Base-by-base conservation (phyloP, 2,888 invertebrate species). In the Onchidella celtica region DNA sequence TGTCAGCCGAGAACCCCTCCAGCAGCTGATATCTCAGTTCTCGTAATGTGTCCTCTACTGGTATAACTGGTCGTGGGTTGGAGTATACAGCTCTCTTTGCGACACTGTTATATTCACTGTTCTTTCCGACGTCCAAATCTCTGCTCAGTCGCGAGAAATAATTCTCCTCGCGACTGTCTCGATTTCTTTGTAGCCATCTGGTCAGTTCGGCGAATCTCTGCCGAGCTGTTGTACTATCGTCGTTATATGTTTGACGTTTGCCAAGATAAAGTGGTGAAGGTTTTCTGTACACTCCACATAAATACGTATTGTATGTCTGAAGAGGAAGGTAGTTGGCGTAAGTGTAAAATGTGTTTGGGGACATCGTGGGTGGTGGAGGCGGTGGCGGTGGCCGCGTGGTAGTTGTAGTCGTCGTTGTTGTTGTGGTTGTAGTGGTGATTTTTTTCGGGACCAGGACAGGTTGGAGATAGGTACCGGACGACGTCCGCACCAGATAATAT, bases 221-320 rank as follows among this genome's bases (percentile, higher is more conserved):
- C 4, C 1, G 32, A 2, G 32, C 9, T 4, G 55, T 47, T 1
- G 70, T 32, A n/a, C 6, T 0, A 2, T 4, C 4, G 47, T 70
- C 47, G 27, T 0, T 32, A 17, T 57, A 4, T 34, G 55, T 55
- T 72, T 57, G 55, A 0, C 70, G 55, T 1, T 32, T 21, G 1
- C 1, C 4, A 21, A 32, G n/a, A 11, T 9, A 24, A 6, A 61
- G 61, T 17, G 61, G 6, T 9, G 4, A 9, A 40, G 70, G 70
- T 40, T 38, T n/a, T 6, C 36, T 66, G 27, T 32, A 68, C 9
- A 77, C 32, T 0, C 57, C 57, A 36, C 77, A 77, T 4, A 77
- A 38, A 36, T 36, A 77, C 17, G 29, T 65, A 59, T 68, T 77
- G 69, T 77, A 77, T 1, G 68, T 21, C 4, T 57, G 24, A 24